Base-by-base conservation (phyloP, 2,797 vertebrate species). In the Neopelma chrysocephalum region DNA sequence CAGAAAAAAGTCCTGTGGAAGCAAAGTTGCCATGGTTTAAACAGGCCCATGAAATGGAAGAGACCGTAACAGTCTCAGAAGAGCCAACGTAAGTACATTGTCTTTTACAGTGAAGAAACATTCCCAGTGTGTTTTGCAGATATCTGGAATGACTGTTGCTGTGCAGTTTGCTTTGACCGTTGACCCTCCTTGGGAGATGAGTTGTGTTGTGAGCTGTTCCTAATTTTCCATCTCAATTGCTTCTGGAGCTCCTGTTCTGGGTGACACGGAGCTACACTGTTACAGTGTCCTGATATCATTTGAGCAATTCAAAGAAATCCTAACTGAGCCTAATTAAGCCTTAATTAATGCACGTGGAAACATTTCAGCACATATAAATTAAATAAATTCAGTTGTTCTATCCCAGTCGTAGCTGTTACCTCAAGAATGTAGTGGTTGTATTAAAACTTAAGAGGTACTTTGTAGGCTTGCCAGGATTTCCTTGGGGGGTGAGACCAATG, bases 41-140 rank as follows among this genome's bases (percentile, higher is more conserved):
- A 96, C 99, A 99, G 97, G 99, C 99, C 38, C 99, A 99, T 26
- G 99, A 99, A 91, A 97, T 99, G 92, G 99, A 99, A 93, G 98
- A 99, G 95, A 98, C 97, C 36, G 97, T 97, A 87, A 97, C 94
- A 45, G 97, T 98, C 34, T 98, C 98, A 64, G 99, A 99, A 96
- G 98, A 99, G 69, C 99, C 99, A 91, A 98, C 97, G 99, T 99
- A 96, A 99, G 99, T 98, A 60, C 78, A 9, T 40, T 71, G 50
- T 54, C 54, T 87, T 90, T 79, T 43, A 57, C 40, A 86, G 77
- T 23, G 42, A 58, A 26, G 40, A 54, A 89, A 45, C 27, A 13
- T 80, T 83, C 50, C 36, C 11, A 10, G 64, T 47, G 53, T 95
- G 65, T 89, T 93, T 80, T 95, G 70, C 70, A 71, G 87, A 72